phyloP scores from a whole-genome alignment of 2,888 invertebrate genomes.

The Eupithecia abbreviata region DNA sequence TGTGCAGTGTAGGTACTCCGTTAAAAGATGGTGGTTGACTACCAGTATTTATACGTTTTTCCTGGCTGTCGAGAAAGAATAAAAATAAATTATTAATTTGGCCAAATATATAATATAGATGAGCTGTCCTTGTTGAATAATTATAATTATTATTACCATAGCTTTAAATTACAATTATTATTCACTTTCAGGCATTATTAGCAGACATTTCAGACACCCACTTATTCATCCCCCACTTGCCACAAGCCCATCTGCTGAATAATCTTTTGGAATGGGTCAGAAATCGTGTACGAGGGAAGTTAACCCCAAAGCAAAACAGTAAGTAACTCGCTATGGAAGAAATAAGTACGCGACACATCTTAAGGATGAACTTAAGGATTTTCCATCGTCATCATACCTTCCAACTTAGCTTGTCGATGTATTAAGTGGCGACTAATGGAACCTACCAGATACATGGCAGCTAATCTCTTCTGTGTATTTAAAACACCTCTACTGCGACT shows the following conservation, averaged over 20 bases:
- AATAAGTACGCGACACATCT: background rate
- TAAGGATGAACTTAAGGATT: too few relatives aligned
- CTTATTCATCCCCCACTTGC: background rate
- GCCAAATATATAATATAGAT: too few relatives aligned
- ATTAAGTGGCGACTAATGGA: background rate
- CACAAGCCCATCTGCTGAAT: conserved; percentile 4
- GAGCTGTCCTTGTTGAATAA: too few relatives aligned
- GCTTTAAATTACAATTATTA: background rate
- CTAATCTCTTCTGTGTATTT: too few relatives aligned
- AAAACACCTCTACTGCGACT: too few relatives aligned
- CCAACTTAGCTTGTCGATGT: too few relatives aligned
- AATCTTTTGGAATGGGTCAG: conserved; percentile 66
- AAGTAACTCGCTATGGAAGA: conserved; percentile 35
- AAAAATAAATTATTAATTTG: background rate
- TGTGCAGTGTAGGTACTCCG: too few relatives aligned
- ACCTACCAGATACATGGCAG: too few relatives aligned
- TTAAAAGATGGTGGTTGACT: too few relatives aligned
- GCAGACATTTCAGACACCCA: background rate
- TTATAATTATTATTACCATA: background rate
- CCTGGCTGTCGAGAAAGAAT: background rate
- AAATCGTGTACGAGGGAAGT: conserved; percentile 63
- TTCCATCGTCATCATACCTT: too few relatives aligned
- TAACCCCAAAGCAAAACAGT: conserved; percentile 61
- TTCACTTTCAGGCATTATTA: background rate
- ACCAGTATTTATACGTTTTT: too few relatives aligned